These are phyloP conservation scores for Dynastes maya DNA, from an alignment of 2,888 invertebrate genomes.

Conservation along the genomic window DNA sequence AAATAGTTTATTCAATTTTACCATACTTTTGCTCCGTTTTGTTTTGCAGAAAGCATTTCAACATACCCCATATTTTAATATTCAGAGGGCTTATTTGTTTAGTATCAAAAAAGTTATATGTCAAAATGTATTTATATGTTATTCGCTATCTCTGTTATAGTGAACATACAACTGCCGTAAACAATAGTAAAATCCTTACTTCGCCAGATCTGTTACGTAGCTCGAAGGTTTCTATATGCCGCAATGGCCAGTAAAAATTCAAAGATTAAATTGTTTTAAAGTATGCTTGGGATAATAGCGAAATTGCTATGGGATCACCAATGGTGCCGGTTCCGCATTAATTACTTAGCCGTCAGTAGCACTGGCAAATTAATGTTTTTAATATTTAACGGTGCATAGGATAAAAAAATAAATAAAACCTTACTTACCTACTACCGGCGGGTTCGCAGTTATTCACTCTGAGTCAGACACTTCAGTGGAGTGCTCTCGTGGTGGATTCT, in stretches of 20 bases:
- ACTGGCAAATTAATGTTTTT: conserved; percentile 31
- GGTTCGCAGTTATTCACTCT: conserved; percentile 51
- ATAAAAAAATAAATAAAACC: conserved; percentile 7
- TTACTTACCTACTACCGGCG: conserved; percentile 9
- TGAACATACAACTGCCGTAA: no score
- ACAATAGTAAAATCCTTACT: no score
- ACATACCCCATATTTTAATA: no score
- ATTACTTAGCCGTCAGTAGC: conserved; percentile 22
- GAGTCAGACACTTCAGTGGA: conserved; percentile 58
- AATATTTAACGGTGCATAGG: conserved; percentile 14
- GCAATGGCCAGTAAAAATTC: conserved; percentile 1
- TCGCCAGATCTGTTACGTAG: no score
- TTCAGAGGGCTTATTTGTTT: no score
- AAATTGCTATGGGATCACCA: conserved; percentile 5
- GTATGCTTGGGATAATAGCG: not conserved
- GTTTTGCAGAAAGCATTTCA: no score
- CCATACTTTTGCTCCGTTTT: no score
- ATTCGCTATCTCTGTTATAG: no score
- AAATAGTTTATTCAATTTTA: no score
- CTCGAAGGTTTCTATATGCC: not conserved
- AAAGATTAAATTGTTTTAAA: conserved; percentile 18
- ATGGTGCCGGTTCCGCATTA: not conserved
- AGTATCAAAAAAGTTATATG: no score
- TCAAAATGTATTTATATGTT: no score
- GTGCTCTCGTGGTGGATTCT: conserved; percentile 59